phyloP scores from a whole-genome alignment of 2,113 vertebrate species.

The Nycticryphes semicollaris region DNA sequence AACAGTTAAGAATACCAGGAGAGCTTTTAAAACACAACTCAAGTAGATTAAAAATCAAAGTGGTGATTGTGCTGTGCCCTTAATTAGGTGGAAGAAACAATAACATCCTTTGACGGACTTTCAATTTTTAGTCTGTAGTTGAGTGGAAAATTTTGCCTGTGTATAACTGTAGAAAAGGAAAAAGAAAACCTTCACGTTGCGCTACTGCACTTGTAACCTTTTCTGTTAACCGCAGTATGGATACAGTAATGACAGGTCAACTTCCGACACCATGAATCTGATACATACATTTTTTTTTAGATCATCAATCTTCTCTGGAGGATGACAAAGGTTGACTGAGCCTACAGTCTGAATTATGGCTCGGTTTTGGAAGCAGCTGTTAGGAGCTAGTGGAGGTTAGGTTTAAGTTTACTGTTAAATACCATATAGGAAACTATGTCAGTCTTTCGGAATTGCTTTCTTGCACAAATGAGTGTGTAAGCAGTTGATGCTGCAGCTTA shows the following conservation, averaged over 20 bases:
- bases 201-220: not conserved
- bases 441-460: not conserved
- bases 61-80: not conserved
- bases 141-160: not conserved
- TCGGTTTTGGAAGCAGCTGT: not conserved
- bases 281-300: not conserved
- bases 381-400: not conserved
- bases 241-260: not conserved
- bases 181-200: not conserved
- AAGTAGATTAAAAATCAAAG: not conserved
- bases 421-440: not conserved
- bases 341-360: not conserved
- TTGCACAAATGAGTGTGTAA: not conserved
- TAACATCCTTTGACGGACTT: not conserved
- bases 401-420: not conserved
- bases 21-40: not conserved
- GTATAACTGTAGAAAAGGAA: not conserved
- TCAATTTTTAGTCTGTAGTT: not conserved
- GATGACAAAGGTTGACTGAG: not conserved
- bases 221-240: not conserved
- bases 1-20: not conserved
- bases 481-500: not conserved
- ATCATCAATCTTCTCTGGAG: not conserved
- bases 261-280: not conserved
- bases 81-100: not conserved